Percentiles rank a stretch among this genome's conserved stretches.
Evolutionary conservation across 2,888 invertebrate species (phyloP).

Genomic region (Agonopterix alstromeriana): DNA sequence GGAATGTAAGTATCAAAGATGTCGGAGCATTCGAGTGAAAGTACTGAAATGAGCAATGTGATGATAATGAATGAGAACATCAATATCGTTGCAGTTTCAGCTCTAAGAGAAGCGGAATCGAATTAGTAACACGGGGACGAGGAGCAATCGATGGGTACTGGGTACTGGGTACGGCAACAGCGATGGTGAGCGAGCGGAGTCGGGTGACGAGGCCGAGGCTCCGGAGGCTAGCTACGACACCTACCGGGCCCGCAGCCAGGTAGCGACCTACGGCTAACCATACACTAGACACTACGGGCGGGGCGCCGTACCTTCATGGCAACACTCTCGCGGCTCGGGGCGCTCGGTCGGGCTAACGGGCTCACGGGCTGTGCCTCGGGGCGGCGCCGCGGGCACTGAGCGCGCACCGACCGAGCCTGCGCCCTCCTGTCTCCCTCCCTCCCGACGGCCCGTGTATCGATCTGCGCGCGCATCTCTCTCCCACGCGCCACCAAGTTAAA

Average conservation of each 20-base stretch:
- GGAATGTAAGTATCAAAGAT: too few species aligned
- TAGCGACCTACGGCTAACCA: conserved; percentile 61
- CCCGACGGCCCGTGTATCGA: conserved; percentile 6
- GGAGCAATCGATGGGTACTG: background rate
- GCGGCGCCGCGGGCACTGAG: conserved; percentile 21
- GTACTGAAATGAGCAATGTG: background rate
- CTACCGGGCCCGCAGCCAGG: conserved; percentile 35
- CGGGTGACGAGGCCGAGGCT: conserved; percentile 22
- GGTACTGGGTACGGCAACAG: conserved; percentile 5
- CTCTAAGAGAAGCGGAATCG: background rate
- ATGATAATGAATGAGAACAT: background rate
- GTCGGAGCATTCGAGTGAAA: background rate
- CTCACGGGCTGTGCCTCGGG: conserved; percentile 6
- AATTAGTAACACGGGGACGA: background rate
- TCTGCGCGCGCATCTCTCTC: background rate
- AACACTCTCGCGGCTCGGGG: conserved; percentile 36
- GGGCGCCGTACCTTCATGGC: conserved; percentile 69
- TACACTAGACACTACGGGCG: conserved; percentile 58
- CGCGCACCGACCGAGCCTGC: conserved; percentile 24
- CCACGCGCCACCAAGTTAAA: background rate
- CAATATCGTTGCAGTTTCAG: background rate
- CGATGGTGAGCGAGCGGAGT: conserved; percentile 1
- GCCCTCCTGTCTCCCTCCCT: conserved; percentile 14
- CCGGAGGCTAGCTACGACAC: conserved; percentile 16
- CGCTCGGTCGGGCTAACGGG: conserved; percentile 7